Evolutionary conservation across 2,797 vertebrate genomes (phyloP), one percentile per base, ranked within the genome.

Genomic region (Notamacropus eugenii): DNA sequence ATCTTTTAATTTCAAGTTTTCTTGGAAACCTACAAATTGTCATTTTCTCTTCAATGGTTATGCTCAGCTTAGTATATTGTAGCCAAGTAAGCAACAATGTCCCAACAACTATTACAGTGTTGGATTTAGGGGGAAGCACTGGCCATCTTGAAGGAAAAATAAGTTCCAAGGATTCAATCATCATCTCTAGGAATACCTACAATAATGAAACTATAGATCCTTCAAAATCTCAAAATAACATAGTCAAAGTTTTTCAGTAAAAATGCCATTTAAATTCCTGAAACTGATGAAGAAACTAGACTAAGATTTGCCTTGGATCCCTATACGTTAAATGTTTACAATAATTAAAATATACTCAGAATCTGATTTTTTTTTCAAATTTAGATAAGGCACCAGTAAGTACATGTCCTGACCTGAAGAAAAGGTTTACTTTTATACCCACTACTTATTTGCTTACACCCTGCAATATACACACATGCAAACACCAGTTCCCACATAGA

Each of bases 381-480:
- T 74, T 40, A 28, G 40, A 27, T 50, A 50, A 46, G 24, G 8
- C 40, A 50, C n/a, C n/a, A 82, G n/a, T 82, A 46, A 82, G 40
- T 46, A 82, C 22, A 12, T 46, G 40, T 8, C 50, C 40, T 87
- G 9, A 9, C 2, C 40, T 87, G 19, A 46, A 82, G 27, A 74
- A 74, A 87, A 27, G 9, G 40, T 46, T 87, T 87, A 46, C 22
- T 87, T 87, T 87, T 87, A 87, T 52, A 59, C 28, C 22, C 58
- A 24, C n/a, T 8, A 46, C 93, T 58, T 67, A 92, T 95, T 96
- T 95, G 56, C 93, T 93, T 95, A 46, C 5, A 54, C 9, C 22
- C 19, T 46, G 28, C 31, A 29, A 91, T 90, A 93, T 97, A 96
- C 96, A 96, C 98, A 97, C 96, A 98, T 95, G 97, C 97, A 98